Evolutionary conservation across 2,113 vertebrate species (phyloP).

Genomic region (Cheilinus undulatus): DNA sequence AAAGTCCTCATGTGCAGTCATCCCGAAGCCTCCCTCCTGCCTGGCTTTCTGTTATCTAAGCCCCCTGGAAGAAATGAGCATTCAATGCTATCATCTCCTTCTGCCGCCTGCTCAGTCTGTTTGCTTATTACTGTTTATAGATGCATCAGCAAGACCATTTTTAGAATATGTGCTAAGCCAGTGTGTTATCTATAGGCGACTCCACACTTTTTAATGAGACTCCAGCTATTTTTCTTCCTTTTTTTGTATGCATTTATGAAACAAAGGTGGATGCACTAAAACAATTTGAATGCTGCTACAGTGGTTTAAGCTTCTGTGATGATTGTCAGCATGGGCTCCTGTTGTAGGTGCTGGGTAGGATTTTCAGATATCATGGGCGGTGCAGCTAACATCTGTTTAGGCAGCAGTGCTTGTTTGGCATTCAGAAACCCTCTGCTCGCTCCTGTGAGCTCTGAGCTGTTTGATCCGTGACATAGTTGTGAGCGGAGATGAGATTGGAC

Average conservation of each 20-base stretch:
- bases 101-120: constrained; percentile 24
- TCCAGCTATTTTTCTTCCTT: background rate
- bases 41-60: constrained; percentile 53
- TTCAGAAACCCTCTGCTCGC: constrained; percentile 63
- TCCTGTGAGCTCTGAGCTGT: constrained; percentile 60
- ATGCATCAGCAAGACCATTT: constrained; percentile 30
- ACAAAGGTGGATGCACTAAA: background rate
- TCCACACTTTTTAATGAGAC: background rate
- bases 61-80: constrained; percentile 43
- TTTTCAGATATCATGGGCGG: constrained; percentile 62
- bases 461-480: constrained; percentile 72
- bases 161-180: constrained; percentile 17
- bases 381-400: constrained; percentile 74
- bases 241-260: background rate
- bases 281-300: constrained; percentile 4
- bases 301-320: constrained; percentile 41
- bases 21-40: constrained; percentile 57
- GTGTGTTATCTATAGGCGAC: background rate
- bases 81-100: constrained; percentile 47
- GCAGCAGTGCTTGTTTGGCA: constrained; percentile 71
- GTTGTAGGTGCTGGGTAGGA: constrained; percentile 57
- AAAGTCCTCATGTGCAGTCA: constrained; percentile 67
- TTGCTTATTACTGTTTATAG: constrained; percentile 41
- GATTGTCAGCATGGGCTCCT: constrained; percentile 44
- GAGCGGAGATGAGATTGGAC: constrained; percentile 54